Base-by-base conservation (phyloP, 2,113 vertebrate genomes). In the Actenoides hombroni region DNA sequence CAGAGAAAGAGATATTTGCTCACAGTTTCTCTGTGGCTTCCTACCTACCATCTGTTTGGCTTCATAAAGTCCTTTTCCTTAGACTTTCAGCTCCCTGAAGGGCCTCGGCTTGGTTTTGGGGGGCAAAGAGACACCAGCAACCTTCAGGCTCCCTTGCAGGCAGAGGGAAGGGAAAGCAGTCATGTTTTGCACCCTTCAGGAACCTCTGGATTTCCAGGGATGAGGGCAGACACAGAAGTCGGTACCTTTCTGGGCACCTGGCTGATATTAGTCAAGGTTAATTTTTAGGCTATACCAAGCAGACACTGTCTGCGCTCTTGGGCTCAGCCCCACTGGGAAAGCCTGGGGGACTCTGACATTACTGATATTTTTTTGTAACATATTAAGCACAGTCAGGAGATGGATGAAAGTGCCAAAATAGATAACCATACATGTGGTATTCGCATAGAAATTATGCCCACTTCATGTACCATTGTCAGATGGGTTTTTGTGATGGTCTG, bases 381-480 rank as follows among this genome's bases (percentile, higher is more conserved):
- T 42, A 63, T 29, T 83, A 71, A 90, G 59, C 5, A 37, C 10
- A 67, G 59, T 29, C 59, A 88, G 35, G 23, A 88, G 33, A 29
- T 5, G 35, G 35, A 74, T 28, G 16, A 63, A 83, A 70, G 29
- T 56, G 33, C 17, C 85, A 63, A 56, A 90, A 70, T 9, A 80
- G 46, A 42, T 74, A 79, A 67, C 33, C 1, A 0, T 31, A 24
- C 0, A 0, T 24, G 16, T 37, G 21, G 40, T 61, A n/a, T 56
- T 77, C 56, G 13, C 0, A 1, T 9, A 77, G 20, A 0, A 5
- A 35, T 51, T 80, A 16, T 3, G 5, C 48, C 29, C 53, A 26
- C 29, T 31, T 20, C 29, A 8, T 0, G 7, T 20, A 46, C 33
- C 10, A 5, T 6, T 29, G 28, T 63, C 78, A 78, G 70, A 39